A percentile compares a stretch with the other conserved stretches of the same genome.
Evolutionary conservation across 2,113 vertebrate species (phyloP).

Genomic region (Peromyscus maniculatus): DNA sequence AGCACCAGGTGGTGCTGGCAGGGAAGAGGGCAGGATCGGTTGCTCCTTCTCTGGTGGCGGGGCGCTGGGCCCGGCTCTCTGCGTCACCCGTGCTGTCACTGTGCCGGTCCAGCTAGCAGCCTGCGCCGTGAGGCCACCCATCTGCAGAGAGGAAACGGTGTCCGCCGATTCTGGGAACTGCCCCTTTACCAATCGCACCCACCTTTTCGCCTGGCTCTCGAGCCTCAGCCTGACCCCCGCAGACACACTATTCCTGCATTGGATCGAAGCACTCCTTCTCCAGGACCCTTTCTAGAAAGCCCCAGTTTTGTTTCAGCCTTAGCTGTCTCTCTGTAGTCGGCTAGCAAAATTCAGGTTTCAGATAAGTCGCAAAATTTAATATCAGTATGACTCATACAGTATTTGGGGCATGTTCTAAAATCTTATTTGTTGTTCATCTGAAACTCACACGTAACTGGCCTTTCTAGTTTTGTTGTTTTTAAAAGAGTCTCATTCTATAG

Average conservation of each 20-base stretch:
- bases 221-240: not conserved
- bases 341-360: constrained; percentile 23
- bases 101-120: constrained; percentile 95
- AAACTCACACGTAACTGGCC: constrained; percentile 31
- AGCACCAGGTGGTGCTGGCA: not conserved
- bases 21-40: constrained; percentile 27
- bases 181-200: not conserved
- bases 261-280: not conserved
- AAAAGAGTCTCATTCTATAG: not conserved
- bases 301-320: not conserved
- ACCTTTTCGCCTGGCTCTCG: not conserved
- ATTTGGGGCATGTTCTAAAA: not conserved
- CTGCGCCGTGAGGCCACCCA: constrained; percentile 94
- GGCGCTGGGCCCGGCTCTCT: constrained; percentile 84
- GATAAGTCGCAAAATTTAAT: not conserved
- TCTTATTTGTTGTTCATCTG: not conserved
- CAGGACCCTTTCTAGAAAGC: constrained; percentile 22
- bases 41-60: constrained; percentile 69
- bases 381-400: not conserved
- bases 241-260: not conserved
- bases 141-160: constrained; percentile 85
- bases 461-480: not conserved
- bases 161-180: not conserved
- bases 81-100: constrained; percentile 92
- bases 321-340: not conserved